phyloP scores from a whole-genome alignment of 2,113 vertebrate species.

The Siphamia tubifer region DNA sequence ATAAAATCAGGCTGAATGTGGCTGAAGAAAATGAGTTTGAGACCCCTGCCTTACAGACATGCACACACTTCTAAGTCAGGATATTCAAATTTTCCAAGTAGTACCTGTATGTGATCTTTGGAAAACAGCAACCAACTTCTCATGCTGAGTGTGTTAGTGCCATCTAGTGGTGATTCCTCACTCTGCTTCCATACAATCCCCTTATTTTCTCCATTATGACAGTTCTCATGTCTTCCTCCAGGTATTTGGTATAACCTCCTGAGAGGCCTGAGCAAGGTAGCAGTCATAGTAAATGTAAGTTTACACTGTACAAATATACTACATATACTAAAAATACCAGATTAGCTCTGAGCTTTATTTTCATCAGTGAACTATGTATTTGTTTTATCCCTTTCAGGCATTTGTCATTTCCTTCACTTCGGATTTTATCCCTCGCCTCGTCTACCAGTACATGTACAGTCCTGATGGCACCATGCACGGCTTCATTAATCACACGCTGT shows the following conservation, averaged over 20 bases:
- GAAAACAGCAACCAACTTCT: no score
- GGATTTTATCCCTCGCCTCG: conserved; percentile 97
- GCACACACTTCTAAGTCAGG: no score
- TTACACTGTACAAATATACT: not conserved
- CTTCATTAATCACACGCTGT: conserved; percentile 93
- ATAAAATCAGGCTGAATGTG: no score
- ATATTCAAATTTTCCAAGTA: no score
- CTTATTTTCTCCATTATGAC: not conserved
- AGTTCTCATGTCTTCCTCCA: conserved; percentile 51
- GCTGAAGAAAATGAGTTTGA: no score
- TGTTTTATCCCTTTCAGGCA: conserved; percentile 85
- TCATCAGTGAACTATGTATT: no score
- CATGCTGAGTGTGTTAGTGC: not conserved
- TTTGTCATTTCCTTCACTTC: conserved; percentile 99
- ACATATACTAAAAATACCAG: not conserved
- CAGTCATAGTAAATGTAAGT: conserved; percentile 98
- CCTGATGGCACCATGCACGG: conserved; percentile 91
- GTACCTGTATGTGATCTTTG: no score
- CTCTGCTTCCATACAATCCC: not conserved
- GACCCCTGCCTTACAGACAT: no score
- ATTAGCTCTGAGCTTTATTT: not conserved
- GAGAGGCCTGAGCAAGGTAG: conserved; percentile 92
- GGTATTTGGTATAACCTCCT: conserved; percentile 99
- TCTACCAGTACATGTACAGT: conserved; percentile 96
- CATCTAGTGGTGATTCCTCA: conserved; percentile 35